Evolutionary conservation across 2,888 invertebrate genomes (phyloP).

Genomic region (Phengaris alcon): DNA sequence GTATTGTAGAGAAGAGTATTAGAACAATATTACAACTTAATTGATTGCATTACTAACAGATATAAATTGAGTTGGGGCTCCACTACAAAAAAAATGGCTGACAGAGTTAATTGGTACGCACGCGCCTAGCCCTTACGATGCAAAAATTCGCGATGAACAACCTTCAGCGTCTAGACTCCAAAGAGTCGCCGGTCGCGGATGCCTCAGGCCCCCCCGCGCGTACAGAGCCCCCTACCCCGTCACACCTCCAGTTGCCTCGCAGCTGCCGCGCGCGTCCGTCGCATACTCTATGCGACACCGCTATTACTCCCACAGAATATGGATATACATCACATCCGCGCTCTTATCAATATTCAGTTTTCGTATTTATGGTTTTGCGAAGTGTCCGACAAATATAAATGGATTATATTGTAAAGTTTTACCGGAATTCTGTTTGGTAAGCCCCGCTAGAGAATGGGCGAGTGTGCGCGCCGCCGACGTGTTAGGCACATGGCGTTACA

Average conservation of each 20-base stretch:
- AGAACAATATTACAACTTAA: slow-evolving; percentile 4
- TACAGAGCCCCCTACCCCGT: slow-evolving; percentile 42
- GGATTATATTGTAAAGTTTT: slow-evolving; percentile 78
- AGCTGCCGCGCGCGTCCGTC: slow-evolving; percentile 75
- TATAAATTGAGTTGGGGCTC: not conserved
- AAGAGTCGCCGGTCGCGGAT: slow-evolving; percentile 44
- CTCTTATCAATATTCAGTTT: slow-evolving; percentile 72
- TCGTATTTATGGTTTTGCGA: slow-evolving; percentile 76
- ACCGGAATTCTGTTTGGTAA: slow-evolving; percentile 60
- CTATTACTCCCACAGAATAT: slow-evolving; percentile 67
- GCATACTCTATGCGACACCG: slow-evolving; percentile 72
- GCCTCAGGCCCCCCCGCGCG: slow-evolving; percentile 47
- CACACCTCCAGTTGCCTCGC: slow-evolving; percentile 68
- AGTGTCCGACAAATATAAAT: slow-evolving; percentile 75
- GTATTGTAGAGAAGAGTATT: not conserved
- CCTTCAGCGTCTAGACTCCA: slow-evolving; percentile 29
- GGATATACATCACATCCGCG: slow-evolving; percentile 76
- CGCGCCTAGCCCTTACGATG: slow-evolving; percentile 63
- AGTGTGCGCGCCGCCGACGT: slow-evolving; percentile 72
- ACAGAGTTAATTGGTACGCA: slow-evolving; percentile 51
- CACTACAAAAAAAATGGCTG: slow-evolving; percentile 13
- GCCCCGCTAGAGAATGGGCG: slow-evolving; percentile 77
- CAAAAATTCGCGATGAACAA: slow-evolving; percentile 46
- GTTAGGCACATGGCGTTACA: slow-evolving; percentile 74
- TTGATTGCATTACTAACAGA: slow-evolving; percentile 1